Conservation (phyloP, 92 coral and sea anemone species). For the Ricordea florida region DNA sequence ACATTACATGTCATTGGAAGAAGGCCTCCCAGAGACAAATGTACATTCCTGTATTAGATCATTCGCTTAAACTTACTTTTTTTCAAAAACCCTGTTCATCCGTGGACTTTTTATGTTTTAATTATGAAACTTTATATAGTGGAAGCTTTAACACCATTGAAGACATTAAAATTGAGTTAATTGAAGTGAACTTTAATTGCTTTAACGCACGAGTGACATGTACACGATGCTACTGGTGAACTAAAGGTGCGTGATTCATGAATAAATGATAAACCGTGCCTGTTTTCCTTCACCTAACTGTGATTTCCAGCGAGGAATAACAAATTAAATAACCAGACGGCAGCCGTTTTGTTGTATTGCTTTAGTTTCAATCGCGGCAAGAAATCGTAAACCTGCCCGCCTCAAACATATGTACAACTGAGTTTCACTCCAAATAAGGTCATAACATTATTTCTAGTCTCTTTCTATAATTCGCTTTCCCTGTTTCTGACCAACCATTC, state of each 20-base stretch:
- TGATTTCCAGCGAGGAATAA: neutral
- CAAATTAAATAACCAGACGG: neutral
- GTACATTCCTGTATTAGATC: neutral
- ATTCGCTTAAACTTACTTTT: conserved; percentile 1
- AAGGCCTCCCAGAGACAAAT: conserved; percentile 32
- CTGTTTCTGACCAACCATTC: too few species aligned
- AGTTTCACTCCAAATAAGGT: too few species aligned
- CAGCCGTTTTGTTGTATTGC: too few species aligned
- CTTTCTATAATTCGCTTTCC: too few species aligned
- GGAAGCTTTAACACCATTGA: neutral
- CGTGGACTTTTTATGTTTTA: neutral
- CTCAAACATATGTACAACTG: too few species aligned
- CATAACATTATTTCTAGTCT: too few species aligned
- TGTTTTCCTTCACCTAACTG: conserved; percentile 4
- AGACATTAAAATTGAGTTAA: neutral
- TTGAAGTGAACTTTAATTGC: conserved; percentile 22
- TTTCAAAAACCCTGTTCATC: neutral
- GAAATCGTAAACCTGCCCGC: too few species aligned
- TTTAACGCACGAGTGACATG: conserved; percentile 8
- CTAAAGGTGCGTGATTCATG: conserved; percentile 7
- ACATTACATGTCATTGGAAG: conserved; percentile 13
- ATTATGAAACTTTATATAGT: neutral
- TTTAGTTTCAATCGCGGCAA: too few species aligned
- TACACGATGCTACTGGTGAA: conserved; percentile 1
- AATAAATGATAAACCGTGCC: conserved; percentile 23